Evolutionary conservation across 2,888 invertebrate species (phyloP).

Genomic region (Harpalus rubripes): DNA sequence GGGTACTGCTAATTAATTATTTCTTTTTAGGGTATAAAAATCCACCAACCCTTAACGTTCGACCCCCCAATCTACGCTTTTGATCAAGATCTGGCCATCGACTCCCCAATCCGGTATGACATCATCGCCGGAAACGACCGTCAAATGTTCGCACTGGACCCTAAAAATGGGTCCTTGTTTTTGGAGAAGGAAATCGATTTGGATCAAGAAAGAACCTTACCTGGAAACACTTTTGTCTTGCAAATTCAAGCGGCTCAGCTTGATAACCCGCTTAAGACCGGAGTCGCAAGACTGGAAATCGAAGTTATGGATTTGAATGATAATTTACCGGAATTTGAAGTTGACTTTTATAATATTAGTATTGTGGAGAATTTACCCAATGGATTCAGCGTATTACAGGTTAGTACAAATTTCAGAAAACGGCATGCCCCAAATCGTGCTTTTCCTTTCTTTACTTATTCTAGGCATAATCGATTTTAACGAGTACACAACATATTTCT

Average conservation of each 20-base stretch:
- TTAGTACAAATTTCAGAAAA: not conserved
- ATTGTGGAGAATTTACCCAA: slow-evolving; percentile 95
- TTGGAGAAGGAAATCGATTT: slow-evolving; percentile 90
- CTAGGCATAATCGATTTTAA: no score
- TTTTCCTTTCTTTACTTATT: no score
- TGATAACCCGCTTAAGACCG: slow-evolving; percentile 88
- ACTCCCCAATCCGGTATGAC: slow-evolving; percentile 87
- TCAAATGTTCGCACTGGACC: slow-evolving; percentile 86
- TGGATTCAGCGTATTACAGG: slow-evolving; percentile 84
- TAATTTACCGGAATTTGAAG: slow-evolving; percentile 92
- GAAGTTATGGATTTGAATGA: slow-evolving; percentile 89
- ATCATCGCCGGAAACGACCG: slow-evolving; percentile 90
- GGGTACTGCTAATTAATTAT: not conserved
- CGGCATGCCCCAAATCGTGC: no score
- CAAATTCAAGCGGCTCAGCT: slow-evolving; percentile 89
- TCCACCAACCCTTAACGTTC: slow-evolving; percentile 86
- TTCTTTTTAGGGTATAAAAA: slow-evolving; percentile 82
- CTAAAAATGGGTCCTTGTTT: slow-evolving; percentile 86
- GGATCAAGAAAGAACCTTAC: slow-evolving; percentile 85
- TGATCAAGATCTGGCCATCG: slow-evolving; percentile 89
- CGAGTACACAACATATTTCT: no score
- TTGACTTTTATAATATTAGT: slow-evolving; percentile 93
- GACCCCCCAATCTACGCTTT: slow-evolving; percentile 86
- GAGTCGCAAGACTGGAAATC: slow-evolving; percentile 86
- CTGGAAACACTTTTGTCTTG: slow-evolving; percentile 87